Base-by-base conservation (phyloP, 2,797 vertebrate species). In the Galagoides demidoff region DNA sequence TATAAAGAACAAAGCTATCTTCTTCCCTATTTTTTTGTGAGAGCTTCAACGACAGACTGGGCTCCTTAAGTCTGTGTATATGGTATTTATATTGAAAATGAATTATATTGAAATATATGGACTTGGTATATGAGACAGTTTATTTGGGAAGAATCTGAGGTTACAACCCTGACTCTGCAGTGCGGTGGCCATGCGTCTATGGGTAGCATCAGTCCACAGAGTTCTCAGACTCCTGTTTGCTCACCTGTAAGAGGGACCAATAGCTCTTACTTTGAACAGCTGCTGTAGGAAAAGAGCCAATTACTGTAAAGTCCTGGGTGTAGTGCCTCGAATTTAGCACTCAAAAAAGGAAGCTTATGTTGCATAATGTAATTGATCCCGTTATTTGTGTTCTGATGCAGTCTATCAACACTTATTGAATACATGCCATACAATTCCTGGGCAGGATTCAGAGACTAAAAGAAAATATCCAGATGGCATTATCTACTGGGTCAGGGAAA, bases 381-480 rank as follows among this genome's bases (percentile, higher is more conserved):
- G 37, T 78, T 19, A 37, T 64, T 79, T 95, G 68, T 79, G 68
- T 79, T 89, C 31, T 23, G 14, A 59, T 74, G 49, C 22, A 31
- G 7, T 83, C 52, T 43, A 22, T 43, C 6, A 20, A 31, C 49
- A 45, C 63, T 77, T 76, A 89, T 23, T 61, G 45, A 81, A 39
- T 83, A 63, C 37, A 49, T 86, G 45, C 16, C 16, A 22, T 73
- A 37, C 6, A 63, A 52, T 83, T 91, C 94, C 74, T 85, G 49
- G n/a, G 31, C 34, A 68, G 31, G 59, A 52, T 94, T 92, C 64
- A 63, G 43, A 96, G 17, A 88, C 63, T 87, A 85, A 73, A 20
- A 59, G 82, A 91, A 85, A 74, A 68, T 70, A 76, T 87, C 22
- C 7, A 49, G 25, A 85, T 29, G 27, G 13, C 45, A 52, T 88